Base-by-base conservation (phyloP, 1,140 invertebrate species). In the Plodia interpunctella region DNA sequence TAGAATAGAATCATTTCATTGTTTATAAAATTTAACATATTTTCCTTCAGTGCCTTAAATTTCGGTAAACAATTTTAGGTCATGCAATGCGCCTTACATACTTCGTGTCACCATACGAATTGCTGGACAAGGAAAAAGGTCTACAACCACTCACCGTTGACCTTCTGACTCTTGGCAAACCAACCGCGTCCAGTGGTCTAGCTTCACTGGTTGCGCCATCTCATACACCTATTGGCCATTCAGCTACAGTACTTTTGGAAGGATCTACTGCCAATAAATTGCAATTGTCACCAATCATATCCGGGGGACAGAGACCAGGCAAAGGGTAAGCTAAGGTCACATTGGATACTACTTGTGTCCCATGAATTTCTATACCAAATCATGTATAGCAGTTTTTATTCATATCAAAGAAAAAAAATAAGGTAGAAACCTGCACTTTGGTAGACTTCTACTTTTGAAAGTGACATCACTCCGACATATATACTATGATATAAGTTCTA, bases 11-110 rank as follows among this genome's bases (percentile, higher is more conserved):
- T n/a, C n/a, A n/a, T n/a, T n/a, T n/a, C n/a, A n/a, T n/a, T n/a
- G n/a, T n/a, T n/a, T n/a, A n/a, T n/a, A n/a, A n/a, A n/a, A n/a
- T n/a, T n/a, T n/a, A n/a, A n/a, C n/a, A n/a, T n/a, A n/a, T n/a
- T n/a, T n/a, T n/a, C n/a, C n/a, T n/a, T n/a, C n/a, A n/a, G n/a
- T n/a, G n/a, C n/a, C n/a, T n/a, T n/a, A n/a, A n/a, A n/a, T n/a
- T n/a, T n/a, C n/a, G n/a, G n/a, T n/a, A 44, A 56, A 15, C 18
- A 44, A 53, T 89, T 85, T 21, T 82, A 95, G 94, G 97, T 32
- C 96, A 98, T 81, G 95, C 97, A 0, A 97, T 98, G 95, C 96
- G 96, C 72, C 84, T 99, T 11, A 98, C 96, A 0, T 99, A 98
- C 83, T 98, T 98, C 81, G 96, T 98, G 17, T 96, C 96, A n/a